phyloP scores from a whole-genome alignment of 2,113 vertebrate species.

The Butastur rufipennis region DNA sequence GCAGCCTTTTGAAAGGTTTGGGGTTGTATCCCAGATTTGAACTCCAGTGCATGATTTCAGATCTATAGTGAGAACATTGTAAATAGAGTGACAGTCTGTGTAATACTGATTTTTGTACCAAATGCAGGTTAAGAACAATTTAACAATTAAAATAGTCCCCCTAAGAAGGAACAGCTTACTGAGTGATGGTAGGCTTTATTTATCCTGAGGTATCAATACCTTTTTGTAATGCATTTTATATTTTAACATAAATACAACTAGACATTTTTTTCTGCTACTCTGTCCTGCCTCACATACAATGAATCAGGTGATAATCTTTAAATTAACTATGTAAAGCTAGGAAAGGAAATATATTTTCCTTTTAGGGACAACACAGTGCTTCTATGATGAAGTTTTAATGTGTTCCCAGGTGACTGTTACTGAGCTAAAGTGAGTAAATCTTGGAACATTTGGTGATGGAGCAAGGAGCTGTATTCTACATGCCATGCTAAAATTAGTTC shows the following conservation, averaged over 20 bases:
- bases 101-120: neutral
- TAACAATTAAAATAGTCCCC: neutral
- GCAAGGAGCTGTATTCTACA: neutral
- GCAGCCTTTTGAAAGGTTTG: neutral
- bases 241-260: neutral
- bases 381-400: neutral
- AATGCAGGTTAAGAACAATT: neutral
- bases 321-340: neutral
- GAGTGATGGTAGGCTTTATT: neutral
- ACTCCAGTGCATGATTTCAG: neutral
- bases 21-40: neutral
- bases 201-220: neutral
- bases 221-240: neutral
- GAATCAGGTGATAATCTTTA: neutral
- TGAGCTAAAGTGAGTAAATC: neutral
- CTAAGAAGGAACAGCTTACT: neutral
- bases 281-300: neutral
- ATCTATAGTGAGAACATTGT: neutral
- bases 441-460: neutral
- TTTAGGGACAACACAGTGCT: neutral
- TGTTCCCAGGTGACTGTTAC: neutral
- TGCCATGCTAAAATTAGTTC: neutral
- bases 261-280: neutral
- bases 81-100: neutral
- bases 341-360: neutral